Evolutionary conservation across 2,888 invertebrate species (phyloP).

Genomic region (Ectemnius continuus): DNA sequence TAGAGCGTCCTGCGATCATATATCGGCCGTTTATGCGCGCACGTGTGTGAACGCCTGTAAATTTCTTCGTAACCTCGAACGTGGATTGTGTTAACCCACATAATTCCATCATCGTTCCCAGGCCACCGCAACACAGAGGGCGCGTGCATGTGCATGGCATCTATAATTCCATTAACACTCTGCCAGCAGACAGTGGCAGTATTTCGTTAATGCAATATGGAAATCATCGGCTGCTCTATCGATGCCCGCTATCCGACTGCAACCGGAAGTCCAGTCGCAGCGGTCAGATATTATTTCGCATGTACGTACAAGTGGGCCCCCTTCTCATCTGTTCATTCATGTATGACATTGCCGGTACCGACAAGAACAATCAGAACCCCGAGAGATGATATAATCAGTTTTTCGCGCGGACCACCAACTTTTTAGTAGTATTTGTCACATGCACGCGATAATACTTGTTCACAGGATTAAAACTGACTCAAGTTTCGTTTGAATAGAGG

Average conservation of each 20-base stretch:
- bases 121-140: constrained; percentile 48
- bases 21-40: constrained; percentile 51
- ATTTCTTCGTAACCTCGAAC: constrained; percentile 60
- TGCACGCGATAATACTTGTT: no score
- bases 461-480: no score
- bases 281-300: background rate
- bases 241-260: background rate
- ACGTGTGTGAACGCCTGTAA: constrained; percentile 58
- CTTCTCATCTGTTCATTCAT: no score
- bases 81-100: constrained; percentile 63
- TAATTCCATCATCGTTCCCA: constrained; percentile 60
- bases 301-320: background rate
- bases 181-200: constrained; percentile 27
- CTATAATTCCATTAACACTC: constrained; percentile 52
- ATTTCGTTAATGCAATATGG: constrained; percentile 32
- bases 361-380: no score
- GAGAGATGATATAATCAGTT: no score
- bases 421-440: no score
- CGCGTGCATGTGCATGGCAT: constrained; percentile 37
- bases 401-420: no score
- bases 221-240: constrained; percentile 18
- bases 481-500: no score
- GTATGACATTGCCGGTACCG: no score
- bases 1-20: constrained; percentile 56
- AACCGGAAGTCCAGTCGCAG: background rate